These are phyloP conservation scores for Platorchestia sp. DNA, from an alignment of 1,140 invertebrate species.

Conservation along the genomic window DNA sequence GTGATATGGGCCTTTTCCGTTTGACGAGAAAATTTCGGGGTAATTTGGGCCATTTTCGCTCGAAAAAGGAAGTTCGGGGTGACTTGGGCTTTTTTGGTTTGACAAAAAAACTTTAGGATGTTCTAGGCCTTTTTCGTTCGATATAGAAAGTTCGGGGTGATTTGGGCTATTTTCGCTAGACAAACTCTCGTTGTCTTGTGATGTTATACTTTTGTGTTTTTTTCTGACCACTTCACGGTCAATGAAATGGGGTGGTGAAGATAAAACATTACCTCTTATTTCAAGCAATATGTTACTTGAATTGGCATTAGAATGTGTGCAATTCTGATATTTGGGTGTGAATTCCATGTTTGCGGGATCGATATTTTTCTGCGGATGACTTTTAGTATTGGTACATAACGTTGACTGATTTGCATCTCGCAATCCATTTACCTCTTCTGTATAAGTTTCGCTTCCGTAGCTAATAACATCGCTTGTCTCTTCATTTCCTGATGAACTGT, in stretches of 20 bases:
- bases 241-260: background rate
- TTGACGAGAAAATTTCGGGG: too few relatives aligned
- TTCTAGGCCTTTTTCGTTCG: too few relatives aligned
- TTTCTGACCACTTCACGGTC: background rate
- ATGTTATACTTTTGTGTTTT: background rate
- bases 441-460: background rate
- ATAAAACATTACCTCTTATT: background rate
- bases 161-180: background rate
- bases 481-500: background rate
- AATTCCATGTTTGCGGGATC: background rate
- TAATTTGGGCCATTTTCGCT: background rate
- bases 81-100: too few relatives aligned
- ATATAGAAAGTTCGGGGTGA: background rate
- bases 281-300: background rate
- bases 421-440: background rate
- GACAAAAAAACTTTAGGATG: too few relatives aligned
- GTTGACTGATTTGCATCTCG: background rate
- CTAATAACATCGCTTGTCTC: background rate
- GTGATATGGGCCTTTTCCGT: too few relatives aligned
- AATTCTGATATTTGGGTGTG: background rate
- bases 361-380: background rate
- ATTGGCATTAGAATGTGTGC: background rate
- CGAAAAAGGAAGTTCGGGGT: too few relatives aligned
- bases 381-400: background rate
- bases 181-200: background rate